Evolutionary conservation across 2,888 invertebrate species (phyloP), one percentile per base, ranked within the genome.

Genomic region (Hyalella azteca): DNA sequence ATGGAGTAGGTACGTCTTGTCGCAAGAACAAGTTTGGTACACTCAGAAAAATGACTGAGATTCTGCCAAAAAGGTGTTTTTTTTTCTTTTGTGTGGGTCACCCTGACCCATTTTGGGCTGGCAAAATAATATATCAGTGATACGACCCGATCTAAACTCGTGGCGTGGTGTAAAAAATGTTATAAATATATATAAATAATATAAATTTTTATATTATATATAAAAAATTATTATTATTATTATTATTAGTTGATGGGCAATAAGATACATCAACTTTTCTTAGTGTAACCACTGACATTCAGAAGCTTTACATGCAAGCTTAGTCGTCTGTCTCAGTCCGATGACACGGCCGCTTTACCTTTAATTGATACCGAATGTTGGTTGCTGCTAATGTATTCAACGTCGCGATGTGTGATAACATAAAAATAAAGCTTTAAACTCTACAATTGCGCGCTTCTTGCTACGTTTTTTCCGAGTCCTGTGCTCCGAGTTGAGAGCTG

Each of bases 371-470:
- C 66, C 36, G 36, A 19, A 22, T 36, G 39, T 22, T 66, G 36
- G 11, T 36, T 29, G 66, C 66, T 36, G 36, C 66, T 66, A 66
- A 66, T 66, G 66, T 66, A 66, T 66, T 66, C 66, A 36, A 66
- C 66, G 19, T 36, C 66, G 66, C 36, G 66, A 9, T 36, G 1
- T 19, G 32, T 36, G 66, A 66, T 66, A 66, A 66, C 36, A 66
- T 5, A 66, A 5, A 19, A 66, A 66, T 66, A 66, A 66, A 36
- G 66, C 66, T 29, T 36, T 36, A 66, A 66, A 66, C 66, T 66
- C 66, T 54, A 22, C 26, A 54, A 54, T 54, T 7, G 26, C 29
- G 22, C 26, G 26, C 26, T 54, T 54, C 54, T 54, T 54, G 54
- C 54, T 22, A 22, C 54, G 11, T 22, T 54, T 54, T 54, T 54